Percentiles rank a stretch among this genome's conserved stretches.
These are phyloP conservation scores for Parelbella ahira DNA, from an alignment of 2,888 invertebrate species.

Conservation along the genomic window DNA sequence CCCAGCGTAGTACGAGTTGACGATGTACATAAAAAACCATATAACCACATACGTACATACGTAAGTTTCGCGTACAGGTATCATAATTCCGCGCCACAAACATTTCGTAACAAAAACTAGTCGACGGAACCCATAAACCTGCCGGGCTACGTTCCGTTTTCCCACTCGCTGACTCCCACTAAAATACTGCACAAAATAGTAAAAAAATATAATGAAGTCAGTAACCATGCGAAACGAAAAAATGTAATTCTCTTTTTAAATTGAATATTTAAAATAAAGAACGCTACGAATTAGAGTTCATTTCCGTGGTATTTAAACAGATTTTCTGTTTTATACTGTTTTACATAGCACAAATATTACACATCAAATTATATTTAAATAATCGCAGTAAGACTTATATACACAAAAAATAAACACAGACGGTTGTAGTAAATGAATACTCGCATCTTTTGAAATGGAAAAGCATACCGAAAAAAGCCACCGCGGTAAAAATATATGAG, in stretches of 20 bases:
- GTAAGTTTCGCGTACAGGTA: conserved; percentile 3
- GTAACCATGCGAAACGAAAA: no score
- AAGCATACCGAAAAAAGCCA: conserved; percentile 41
- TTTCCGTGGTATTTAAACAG: no score
- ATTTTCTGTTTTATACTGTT: no score
- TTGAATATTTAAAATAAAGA: no score
- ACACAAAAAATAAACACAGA: no score
- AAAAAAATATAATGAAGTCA: conserved; percentile 9
- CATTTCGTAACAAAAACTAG: conserved; percentile 37
- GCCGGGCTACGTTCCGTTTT: conserved; percentile 34
- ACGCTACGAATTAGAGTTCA: no score
- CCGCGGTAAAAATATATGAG: conserved; percentile 37
- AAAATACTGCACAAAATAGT: conserved; percentile 8
- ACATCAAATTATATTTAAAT: no score
- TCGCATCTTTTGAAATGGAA: conserved; percentile 50
- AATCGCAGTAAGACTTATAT: no score
- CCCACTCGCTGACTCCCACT: conserved; percentile 20
- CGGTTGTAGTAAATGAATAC: conserved; percentile 42
- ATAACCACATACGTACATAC: conserved; percentile 1
- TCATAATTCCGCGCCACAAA: conserved; percentile 35
- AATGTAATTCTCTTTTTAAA: no score
- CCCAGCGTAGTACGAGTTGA: no score
- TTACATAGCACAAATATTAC: no score
- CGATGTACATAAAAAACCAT: no score
- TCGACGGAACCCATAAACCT: conserved; percentile 37